These are phyloP conservation scores for Xyliphius kryptos DNA, from an alignment of 2,113 vertebrate genomes.

Conservation along the genomic window DNA sequence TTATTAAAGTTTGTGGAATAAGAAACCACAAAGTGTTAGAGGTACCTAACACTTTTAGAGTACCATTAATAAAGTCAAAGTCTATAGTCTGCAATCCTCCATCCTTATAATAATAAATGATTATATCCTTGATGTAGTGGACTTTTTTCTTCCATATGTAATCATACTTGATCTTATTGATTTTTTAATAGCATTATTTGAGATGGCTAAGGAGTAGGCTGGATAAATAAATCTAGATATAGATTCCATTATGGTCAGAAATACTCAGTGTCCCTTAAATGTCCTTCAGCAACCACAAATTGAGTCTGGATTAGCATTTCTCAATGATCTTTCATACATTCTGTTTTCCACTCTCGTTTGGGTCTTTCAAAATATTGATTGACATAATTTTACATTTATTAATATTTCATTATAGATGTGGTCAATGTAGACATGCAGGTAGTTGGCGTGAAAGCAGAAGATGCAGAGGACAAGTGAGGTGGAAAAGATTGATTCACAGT, in stretches of 20 bases:
- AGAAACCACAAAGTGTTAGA: too few relatives aligned
- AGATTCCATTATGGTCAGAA: neutral
- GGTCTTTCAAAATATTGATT: neutral
- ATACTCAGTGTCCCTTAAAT: neutral
- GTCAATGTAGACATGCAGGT: too few relatives aligned
- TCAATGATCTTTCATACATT: too few relatives aligned
- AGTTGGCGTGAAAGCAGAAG: too few relatives aligned
- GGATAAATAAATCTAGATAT: conserved; percentile 3
- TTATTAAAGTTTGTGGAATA: conserved; percentile 1
- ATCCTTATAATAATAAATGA: too few relatives aligned
- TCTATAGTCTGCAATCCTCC: neutral
- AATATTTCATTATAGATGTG: too few relatives aligned
- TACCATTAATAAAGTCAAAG: neutral
- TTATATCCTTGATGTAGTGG: too few relatives aligned
- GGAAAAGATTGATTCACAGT: too few relatives aligned
- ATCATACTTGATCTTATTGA: neutral
- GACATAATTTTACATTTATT: conserved; percentile 7
- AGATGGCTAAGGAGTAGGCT: neutral
- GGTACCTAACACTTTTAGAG: too few relatives aligned
- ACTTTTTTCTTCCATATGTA: conserved; percentile 1
- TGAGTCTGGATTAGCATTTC: conserved; percentile 1
- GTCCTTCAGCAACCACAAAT: neutral
- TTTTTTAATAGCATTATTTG: conserved; percentile 6
- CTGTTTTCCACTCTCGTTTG: neutral
- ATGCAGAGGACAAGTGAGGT: too few relatives aligned